Conservation (phyloP, 2,113 vertebrate genomes). For the Tonatia bakeri region DNA sequence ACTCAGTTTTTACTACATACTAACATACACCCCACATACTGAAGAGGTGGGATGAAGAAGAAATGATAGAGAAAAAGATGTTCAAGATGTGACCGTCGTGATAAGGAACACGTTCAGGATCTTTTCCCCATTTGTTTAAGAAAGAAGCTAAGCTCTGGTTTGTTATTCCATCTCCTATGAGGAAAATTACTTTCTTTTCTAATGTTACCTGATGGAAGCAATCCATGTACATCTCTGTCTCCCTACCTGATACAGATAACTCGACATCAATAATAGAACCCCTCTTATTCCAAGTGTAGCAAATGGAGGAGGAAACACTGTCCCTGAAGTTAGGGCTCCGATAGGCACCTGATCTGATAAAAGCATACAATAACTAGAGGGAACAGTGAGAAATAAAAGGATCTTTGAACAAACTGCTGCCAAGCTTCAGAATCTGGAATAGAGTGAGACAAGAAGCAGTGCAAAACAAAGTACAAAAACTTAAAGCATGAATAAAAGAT, state of each 20-base stretch:
- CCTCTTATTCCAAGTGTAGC: conserved; percentile 78
- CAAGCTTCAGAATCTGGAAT: conserved; percentile 88
- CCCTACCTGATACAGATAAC: conserved; percentile 73
- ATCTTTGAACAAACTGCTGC: conserved; percentile 93
- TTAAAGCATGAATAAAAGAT: conserved; percentile 93
- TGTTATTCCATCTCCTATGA: neutral
- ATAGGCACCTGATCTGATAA: conserved; percentile 89
- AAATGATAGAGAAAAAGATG: neutral
- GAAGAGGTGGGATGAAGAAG: neutral
- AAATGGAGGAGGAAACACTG: conserved; percentile 89
- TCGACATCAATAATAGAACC: conserved; percentile 63
- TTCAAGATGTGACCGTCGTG: neutral
- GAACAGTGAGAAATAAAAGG: conserved; percentile 90
- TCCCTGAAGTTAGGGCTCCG: conserved; percentile 89
- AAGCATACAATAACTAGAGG: conserved; percentile 86
- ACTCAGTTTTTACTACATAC: neutral
- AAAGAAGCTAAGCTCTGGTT: neutral
- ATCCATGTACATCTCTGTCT: conserved; percentile 58
- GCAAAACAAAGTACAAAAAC: conserved; percentile 95
- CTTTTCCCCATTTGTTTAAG: conserved; percentile 11
- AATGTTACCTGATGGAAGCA: conserved; percentile 50
- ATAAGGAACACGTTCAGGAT: conserved; percentile 27
- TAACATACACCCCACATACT: neutral
- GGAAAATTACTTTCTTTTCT: conserved; percentile 11
- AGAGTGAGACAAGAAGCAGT: conserved; percentile 93